Evolutionary conservation across 1,140 invertebrate genomes (phyloP).

Genomic region (Trypoxylus dichotomus): DNA sequence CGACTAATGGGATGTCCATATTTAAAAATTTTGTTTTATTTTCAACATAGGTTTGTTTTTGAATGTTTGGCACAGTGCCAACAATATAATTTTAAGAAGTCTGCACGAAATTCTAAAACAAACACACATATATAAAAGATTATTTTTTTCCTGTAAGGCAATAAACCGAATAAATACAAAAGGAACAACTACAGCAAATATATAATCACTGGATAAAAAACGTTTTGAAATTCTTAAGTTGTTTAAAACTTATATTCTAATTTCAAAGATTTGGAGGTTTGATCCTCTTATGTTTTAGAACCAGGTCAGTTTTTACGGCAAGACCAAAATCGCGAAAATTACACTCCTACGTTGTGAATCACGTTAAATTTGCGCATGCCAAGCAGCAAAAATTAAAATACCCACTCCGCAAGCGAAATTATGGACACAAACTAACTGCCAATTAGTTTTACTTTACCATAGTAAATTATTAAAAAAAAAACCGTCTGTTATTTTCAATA

Average conservation of each 20-base stretch:
- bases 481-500: conserved; percentile 12
- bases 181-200: background rate
- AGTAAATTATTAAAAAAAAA: conserved; percentile 4
- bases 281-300: background rate
- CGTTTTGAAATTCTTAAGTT: background rate
- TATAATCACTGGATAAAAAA: background rate
- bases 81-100: conserved; percentile 28
- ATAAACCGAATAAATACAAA: background rate
- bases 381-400: conserved; percentile 26
- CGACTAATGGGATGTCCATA: conserved; percentile 25
- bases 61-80: conserved; percentile 26
- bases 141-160: background rate
- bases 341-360: conserved; percentile 18
- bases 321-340: conserved; percentile 19
- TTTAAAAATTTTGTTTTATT: conserved; percentile 29
- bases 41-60: conserved; percentile 28
- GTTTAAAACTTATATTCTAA: background rate
- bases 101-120: conserved; percentile 24
- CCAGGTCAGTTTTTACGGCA: conserved; percentile 14
- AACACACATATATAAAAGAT: background rate
- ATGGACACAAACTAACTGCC: conserved; percentile 10
- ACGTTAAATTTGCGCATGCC: conserved; percentile 23
- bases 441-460: conserved; percentile 5
- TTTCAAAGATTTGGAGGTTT: background rate
- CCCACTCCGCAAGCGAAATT: conserved; percentile 20